phyloP scores from a whole-genome alignment of 2,888 invertebrate species.

The Dasypolia templi region DNA sequence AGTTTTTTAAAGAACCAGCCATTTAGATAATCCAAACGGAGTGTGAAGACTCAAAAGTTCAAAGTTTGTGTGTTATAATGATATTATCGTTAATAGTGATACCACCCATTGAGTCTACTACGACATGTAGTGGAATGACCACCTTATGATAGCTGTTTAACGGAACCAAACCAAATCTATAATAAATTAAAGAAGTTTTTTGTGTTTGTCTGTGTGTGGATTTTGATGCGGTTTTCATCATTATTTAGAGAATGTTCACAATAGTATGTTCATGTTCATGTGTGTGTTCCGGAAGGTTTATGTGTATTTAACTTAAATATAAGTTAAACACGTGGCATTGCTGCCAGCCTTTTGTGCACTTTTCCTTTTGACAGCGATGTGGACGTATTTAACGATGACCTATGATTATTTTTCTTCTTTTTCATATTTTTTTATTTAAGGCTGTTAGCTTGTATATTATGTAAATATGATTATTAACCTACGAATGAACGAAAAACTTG shows the following conservation, averaged over 20 bases:
- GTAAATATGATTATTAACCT: no score
- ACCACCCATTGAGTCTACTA: conserved; percentile 53
- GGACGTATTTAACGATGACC: no score
- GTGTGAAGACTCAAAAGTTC: conserved; percentile 59
- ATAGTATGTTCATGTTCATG: no score
- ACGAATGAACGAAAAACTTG: no score
- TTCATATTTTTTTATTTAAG: no score
- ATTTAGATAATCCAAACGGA: conserved; percentile 46
- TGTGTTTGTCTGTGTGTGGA: background rate
- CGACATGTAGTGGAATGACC: conserved; percentile 43
- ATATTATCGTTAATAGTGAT: conserved; percentile 52
- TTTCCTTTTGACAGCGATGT: no score
- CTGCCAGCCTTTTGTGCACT: no score
- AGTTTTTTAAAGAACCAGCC: conserved; percentile 17
- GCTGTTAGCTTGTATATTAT: no score
- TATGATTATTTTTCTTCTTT: no score
- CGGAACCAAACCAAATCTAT: conserved; percentile 47
- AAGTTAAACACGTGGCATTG: no score
- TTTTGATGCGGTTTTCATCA: background rate
- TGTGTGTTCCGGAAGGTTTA: no score
- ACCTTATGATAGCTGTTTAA: conserved; percentile 53
- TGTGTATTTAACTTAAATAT: background rate
- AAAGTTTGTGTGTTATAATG: conserved; percentile 48
- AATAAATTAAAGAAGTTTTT: background rate
- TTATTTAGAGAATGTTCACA: background rate